Base-by-base conservation (phyloP, 2,797 vertebrate species). In the Anisognathus igniventris region DNA sequence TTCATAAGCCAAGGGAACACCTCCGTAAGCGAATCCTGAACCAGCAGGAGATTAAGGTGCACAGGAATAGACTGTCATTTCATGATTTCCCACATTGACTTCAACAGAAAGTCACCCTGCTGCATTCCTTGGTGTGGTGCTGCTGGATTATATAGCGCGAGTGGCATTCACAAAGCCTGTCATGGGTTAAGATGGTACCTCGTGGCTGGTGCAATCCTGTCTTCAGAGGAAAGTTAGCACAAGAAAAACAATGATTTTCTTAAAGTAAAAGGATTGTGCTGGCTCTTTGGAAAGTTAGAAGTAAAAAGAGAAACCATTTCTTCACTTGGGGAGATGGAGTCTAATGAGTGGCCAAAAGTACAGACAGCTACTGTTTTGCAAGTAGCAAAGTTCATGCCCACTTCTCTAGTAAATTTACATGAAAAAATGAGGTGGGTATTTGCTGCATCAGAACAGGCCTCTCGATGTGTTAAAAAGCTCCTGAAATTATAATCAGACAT, bases 71-170 rank as follows among this genome's bases (percentile, higher is more conserved):
- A 44, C 57, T 39, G 48, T 68, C 25, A 3, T 81, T 95, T 95
- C 76, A 45, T 56, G 78, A 75, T 90, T 96, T 93, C 92, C 92
- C 93, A 87, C 82, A 48, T 86, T 90, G 3, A 5, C 84, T 92
- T 68, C 4, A 94, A 19, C 87, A 93, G 91, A 95, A 96, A 96
- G 94, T 95, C 91, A 94, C 91, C 68, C 94, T 75, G 84, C 96
- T 65, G 7, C 95, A 95, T 96, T 96, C 95, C 96, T 96, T 15
- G 0, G 33, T 77, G 90, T 92, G 95, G 94, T 80, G 92, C 92
- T 95, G 94, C 90, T 86, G 61, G 44, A 73, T 94, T 93, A 83
- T 86, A 74, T 2, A 94, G 94, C 3, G 0, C 0, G 1, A 96
- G 88, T 74, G 86, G 93, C 88, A 89, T 94, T 86, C 3, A 0